phyloP scores from a whole-genome alignment of 2,888 invertebrate genomes.

The Deilephila porcellus region DNA sequence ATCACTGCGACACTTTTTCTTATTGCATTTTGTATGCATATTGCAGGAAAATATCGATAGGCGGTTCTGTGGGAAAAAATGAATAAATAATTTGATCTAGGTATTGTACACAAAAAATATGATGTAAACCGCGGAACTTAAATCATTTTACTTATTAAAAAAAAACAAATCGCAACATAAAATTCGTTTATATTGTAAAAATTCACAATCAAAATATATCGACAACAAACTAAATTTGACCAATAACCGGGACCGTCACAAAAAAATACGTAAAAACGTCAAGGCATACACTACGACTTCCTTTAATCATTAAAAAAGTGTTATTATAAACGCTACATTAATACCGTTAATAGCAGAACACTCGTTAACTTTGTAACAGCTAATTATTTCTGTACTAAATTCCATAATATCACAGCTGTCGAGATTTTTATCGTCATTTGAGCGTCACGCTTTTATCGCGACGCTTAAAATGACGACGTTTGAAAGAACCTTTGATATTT shows the following conservation, averaged over 20 bases:
- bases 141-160: too few relatives aligned
- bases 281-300: constrained; percentile 63
- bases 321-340: constrained; percentile 58
- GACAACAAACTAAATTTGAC: constrained; percentile 28
- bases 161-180: not conserved
- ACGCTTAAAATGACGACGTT: constrained; percentile 15
- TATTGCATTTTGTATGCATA: too few relatives aligned
- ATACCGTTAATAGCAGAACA: constrained; percentile 58
- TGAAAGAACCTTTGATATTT: constrained; percentile 20
- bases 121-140: too few relatives aligned
- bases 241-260: constrained; percentile 39
- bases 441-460: constrained; percentile 43
- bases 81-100: too few relatives aligned
- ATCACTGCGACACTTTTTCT: too few relatives aligned
- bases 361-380: constrained; percentile 47
- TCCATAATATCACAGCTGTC: constrained; percentile 53
- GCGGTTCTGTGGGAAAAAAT: too few relatives aligned
- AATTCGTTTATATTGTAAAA: not conserved
- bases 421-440: constrained; percentile 54
- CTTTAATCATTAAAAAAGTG: constrained; percentile 61
- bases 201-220: constrained; percentile 2
- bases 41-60: too few relatives aligned
- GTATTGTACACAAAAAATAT: too few relatives aligned
- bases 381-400: constrained; percentile 63
- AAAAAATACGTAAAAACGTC: constrained; percentile 43